Base-by-base conservation (phyloP, 1,140 invertebrate species). In the Bombus fervidus region DNA sequence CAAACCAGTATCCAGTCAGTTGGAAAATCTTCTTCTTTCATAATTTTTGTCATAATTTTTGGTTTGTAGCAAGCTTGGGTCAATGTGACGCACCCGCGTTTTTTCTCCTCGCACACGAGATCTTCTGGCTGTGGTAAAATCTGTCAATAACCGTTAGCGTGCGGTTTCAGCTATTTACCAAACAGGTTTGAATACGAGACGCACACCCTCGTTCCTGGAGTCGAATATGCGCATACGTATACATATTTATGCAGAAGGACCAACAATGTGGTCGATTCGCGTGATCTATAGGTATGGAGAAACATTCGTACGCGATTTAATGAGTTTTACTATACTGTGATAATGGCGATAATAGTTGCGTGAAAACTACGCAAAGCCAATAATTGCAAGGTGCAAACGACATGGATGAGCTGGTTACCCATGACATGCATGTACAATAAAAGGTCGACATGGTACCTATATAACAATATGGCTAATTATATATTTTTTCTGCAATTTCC, bases 101-200 rank as follows among this genome's bases (percentile, higher is more conserved):
- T 47, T 69, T 71, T 47, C 37, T n/a, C 41, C 10, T 12, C 8
- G 2, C 15, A 22, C 22, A 12, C 25, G 59, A 77, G 62, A 69
- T 75, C 59, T 57, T 37, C 37, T 41, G 75, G 81, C 64, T 86
- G 84, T 62, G 87, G 87, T 88, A 83, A 74, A 87, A 86, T 75
- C 79, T 86, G 87, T 88, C 87, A 81, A 78, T 88, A 77, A 82
- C 80, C 87, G 84, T 88, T 88, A 88, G 76, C 43, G 22, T 86
- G 84, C 79, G 84, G 87, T 86, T 88, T 77, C 87, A 75, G 62
- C 57, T 83, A 57, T 86, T 80, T 86, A 79, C 71, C 81, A 80
- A 88, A 88, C 80, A 76, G 85, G 87, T 86, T 88, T 86, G 62
- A 88, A 88, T 59, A 72, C 59, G 87, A 88, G 80, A 88, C 53